Base-by-base conservation (phyloP, 2,797 vertebrate species). In the Schizopygopsis pylzovi region DNA sequence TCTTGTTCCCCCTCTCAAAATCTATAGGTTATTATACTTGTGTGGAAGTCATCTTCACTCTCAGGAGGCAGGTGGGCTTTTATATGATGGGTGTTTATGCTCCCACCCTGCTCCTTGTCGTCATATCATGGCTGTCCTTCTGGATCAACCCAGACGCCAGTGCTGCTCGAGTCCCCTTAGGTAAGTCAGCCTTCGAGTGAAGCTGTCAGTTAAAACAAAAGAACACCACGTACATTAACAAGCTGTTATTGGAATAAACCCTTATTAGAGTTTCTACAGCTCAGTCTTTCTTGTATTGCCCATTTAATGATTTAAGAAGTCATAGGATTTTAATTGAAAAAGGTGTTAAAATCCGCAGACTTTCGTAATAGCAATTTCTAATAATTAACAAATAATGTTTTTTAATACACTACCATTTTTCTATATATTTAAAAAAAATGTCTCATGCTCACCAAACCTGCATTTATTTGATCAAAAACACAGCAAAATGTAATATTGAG, bases 101-200 rank as follows among this genome's bases (percentile, higher is more conserved):
- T 71, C 98, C 98, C 6, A 99, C 98, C 45, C 94, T 99, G 65
- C 92, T 99, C 47, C 96, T 98, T 70, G 98, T 99, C 25, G 98
- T 99, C 59, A 94, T 99, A 0, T 99, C 98, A 61, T 99, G 98
- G 98, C 95, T 99, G 1, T 97, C 98, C 33, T 99, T 99, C 95
- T 99, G 98, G 98, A 99, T 99, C 93, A 99, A 99, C 92, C 98
- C 98, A 0, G 98, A 99, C 70, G 98, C 98, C 49, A 99, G 98
- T 37, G 98, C 98, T 86, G 98, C 98, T 63, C 94, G 98, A 91
- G 97, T 99, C n/a, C 98, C 98, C 22, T 91, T 99, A 88, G 98
- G 98, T 99, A 94, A 92, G 85, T 94, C 80, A 82, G 25, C 6
- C 37, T 68, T 73, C 72, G 81, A 77, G 87, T 89, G 77, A 22